These are phyloP conservation scores for Pegoplata infirma DNA, from an alignment of 2,888 invertebrate genomes.

Conservation along the genomic window DNA sequence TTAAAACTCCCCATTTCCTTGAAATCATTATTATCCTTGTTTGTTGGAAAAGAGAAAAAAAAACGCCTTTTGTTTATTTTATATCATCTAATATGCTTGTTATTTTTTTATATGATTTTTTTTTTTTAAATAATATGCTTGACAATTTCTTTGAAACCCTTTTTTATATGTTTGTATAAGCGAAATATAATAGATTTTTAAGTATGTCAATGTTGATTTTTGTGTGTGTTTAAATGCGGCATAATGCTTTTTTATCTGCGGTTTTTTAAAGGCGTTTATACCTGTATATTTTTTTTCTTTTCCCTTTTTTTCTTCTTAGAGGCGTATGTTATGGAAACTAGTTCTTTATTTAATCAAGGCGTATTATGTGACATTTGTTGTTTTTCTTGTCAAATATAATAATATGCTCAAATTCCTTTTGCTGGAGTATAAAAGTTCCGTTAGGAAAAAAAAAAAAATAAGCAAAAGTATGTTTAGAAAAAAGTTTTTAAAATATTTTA, in stretches of 20 bases:
- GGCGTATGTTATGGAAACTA: conserved; percentile 44
- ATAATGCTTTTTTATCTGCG: conserved; percentile 26
- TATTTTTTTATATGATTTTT: neutral
- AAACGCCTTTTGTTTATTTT: conserved; percentile 57
- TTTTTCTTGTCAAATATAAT: neutral
- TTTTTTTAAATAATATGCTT: conserved; percentile 35
- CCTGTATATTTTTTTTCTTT: conserved; percentile 23
- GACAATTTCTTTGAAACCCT: conserved; percentile 57
- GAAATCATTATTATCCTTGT: neutral
- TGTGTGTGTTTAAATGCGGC: conserved; percentile 23
- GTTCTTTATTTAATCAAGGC: conserved; percentile 38
- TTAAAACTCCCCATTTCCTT: no score
- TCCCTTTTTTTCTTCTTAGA: neutral
- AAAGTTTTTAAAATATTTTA: neutral
- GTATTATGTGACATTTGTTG: conserved; percentile 50
- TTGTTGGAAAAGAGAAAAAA: neutral
- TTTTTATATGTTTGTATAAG: neutral
- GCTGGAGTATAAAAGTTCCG: neutral
- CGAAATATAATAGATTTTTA: conserved; percentile 23
- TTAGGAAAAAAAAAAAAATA: no score
- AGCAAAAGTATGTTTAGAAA: neutral
- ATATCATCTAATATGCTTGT: conserved; percentile 59
- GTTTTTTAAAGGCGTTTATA: conserved; percentile 50
- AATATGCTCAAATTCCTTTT: neutral
- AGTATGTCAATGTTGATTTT: neutral